Evolutionary conservation across 2,113 vertebrate genomes (phyloP), one percentile per base, ranked within the genome.

Genomic region (Machaerirhynchus nigripectus): DNA sequence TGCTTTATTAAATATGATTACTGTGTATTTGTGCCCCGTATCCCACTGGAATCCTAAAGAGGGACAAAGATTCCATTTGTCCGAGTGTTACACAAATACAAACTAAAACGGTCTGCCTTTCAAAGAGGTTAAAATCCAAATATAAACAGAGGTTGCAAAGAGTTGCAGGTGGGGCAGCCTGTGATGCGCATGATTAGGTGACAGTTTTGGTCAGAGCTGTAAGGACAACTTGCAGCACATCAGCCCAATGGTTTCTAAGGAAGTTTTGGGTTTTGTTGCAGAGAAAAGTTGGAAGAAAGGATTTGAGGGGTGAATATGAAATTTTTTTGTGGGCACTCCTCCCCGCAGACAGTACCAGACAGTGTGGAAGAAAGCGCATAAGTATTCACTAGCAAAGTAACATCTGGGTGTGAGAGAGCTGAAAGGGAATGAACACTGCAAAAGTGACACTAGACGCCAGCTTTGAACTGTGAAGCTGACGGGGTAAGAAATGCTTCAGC

Each of bases 1-100:
- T 95, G 37, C 44, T 91, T 84, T 95, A 81, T 91, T 89, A 92
- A 92, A 92, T 87, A 78, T 60, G 33, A 89, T 93, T 87, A 78
- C 77, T 78, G 13, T 40, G 23, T 67, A 61, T 92, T 92, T 90
- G 44, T 86, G 59, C 59, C 92, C 42, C 2, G 1, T 55, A 77
- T 74, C 46, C 55, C 42, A 59, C 40, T 52, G 47, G 92, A 94
- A 96, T 97, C n/a, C 23, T 92, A 90, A 91, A 57, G 13, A 81
- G 5, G 39, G 30, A 46, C n/a, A 42, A 77, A 46, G 35, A 63
- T n/a, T 33, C 20, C 30, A 37, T 90, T 77, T 84, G 44, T 44
- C 40, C 2, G 3, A 85, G 20, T 47, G 53, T 40, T 80, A 50
- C 47, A 90, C 33, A 92, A 73, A 39, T n/a, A 50, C 12, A 74